Base-by-base conservation (phyloP, 2,797 vertebrate genomes). In the Megalops cyprinoides region DNA sequence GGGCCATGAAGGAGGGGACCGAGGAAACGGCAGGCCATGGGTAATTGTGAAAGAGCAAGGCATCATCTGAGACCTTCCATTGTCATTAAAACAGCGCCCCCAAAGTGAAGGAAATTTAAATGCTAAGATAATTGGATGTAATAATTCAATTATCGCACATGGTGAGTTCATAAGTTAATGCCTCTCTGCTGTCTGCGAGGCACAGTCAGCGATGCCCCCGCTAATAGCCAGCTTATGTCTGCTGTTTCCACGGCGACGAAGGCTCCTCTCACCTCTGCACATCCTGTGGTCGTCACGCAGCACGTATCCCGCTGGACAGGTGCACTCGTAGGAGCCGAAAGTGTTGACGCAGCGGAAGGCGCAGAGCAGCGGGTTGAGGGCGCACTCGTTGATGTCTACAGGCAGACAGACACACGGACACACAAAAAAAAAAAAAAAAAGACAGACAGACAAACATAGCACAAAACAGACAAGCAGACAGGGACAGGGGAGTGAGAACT, bases 291-390 rank as follows among this genome's bases (percentile, higher is more conserved):
- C 98, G 0, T 98, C 97, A 20, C 97, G 87, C 86, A 98, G 93
- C 76, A 95, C 92, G 0, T 98, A 99, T 12, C 97, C 97, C 0
- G 94, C 89, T 0, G 97, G 98, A 89, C 97, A 99, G 90, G 96
- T 96, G 81, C 97, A 99, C 87, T 96, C 93, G 1, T 98, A 98
- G 82, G 97, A 96, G 65, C 97, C 98, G 1, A 97, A 95, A 0
- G 96, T 97, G 94, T 98, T 99, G 86, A 95, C 94, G 82, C 98
- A 99, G 60, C 97, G 96, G 95, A 99, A 99, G 58, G 97, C 98
- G 0, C 97, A 99, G 82, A 98, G 96, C 87, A 98, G 91, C 0
- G 97, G 97, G 86, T 98, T 98, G 89, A 95, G 90, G 14, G 94
- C 88, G 4, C 98, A 99, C 87, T 99, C 97, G 0, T 99, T 97